phyloP scores from a whole-genome alignment of 1,140 invertebrate species.

The Babylonia areolata region DNA sequence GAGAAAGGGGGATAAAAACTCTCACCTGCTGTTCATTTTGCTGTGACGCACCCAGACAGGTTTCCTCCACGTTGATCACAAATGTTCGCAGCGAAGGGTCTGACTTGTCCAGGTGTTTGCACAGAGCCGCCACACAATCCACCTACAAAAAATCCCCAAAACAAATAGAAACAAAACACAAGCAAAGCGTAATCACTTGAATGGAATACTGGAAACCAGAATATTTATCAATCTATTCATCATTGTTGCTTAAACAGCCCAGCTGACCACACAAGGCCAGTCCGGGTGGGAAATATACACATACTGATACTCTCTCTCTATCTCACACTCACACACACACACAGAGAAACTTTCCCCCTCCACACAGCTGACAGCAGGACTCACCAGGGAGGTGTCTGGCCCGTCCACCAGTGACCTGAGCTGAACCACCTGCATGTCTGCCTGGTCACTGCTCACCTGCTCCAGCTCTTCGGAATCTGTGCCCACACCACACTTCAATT shows the following conservation, averaged over 20 bases:
- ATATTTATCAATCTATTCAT: no score
- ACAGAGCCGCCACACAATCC: slow-evolving; percentile 42
- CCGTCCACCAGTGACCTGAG: slow-evolving; percentile 8
- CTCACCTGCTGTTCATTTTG: not conserved
- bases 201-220: no score
- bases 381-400: slow-evolving; percentile 1
- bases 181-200: no score
- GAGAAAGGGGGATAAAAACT: no score
- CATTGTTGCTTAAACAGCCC: no score
- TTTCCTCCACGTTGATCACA: slow-evolving; percentile 46
- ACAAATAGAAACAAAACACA: no score
- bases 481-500: not conserved
- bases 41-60: slow-evolving; percentile 33
- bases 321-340: no score
- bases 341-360: no score
- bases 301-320: no score
- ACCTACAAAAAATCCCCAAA: slow-evolving; percentile 40
- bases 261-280: no score
- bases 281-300: no score
- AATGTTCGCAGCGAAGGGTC: slow-evolving; percentile 46
- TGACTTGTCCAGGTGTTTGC: slow-evolving; percentile 44
- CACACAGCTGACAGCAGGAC: not conserved
- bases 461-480: slow-evolving; percentile 5
- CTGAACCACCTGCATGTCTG: not conserved
- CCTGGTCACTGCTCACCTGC: not conserved